Base-by-base conservation (phyloP, 1,140 invertebrate genomes). In the Hypsibius dujardini region DNA sequence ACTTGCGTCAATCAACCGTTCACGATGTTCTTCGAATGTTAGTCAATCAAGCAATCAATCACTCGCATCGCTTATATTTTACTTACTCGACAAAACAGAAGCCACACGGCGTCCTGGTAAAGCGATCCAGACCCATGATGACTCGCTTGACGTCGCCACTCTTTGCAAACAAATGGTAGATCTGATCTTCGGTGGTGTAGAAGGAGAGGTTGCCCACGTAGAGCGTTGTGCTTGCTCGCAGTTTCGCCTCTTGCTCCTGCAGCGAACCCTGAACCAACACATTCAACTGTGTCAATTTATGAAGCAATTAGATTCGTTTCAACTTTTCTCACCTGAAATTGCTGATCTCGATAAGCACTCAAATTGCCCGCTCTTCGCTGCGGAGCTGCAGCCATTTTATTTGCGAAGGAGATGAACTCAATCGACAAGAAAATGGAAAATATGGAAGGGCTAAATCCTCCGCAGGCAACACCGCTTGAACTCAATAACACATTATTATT, bases 201-300 rank as follows among this genome's bases (percentile, higher is more conserved):
- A 97, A 99, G 46, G 95, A 97, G 46, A 99, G 80, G 83, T 99
- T 99, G 47, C 96, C 96, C 47, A 98, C 87, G 79, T 99, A 99
- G 0, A 99, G 80, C 1, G 95, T 99, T 1, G 84, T 83, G 0
- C 90, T 87, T 46, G 80, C 78, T 67, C 84, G 79, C 28, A 98
- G 79, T 1, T 88, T 80, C 71, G 85, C 84, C 76, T 98, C 95
- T 82, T 97, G 92, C 76, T 98, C 94, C 47, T 83, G 84, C 75
- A 92, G 84, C 45, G 90, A 90, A 47, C 94, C 94, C 92, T 96
- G 77, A 70, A 83, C 78, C 71, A 72, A 75, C 69, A 72, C 56
- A 14, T 47, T 47, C 70, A 28, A 60, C 28, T n/a, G 50, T 45
- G 46, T 47, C 2, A 76, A 46, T 70, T 69, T 74, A 75, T 28